Percentiles rank a stretch among this genome's conserved stretches.
Evolutionary conservation across 1,140 invertebrate genomes (phyloP).

Genomic region (Yoshiicerus persimilis): DNA sequence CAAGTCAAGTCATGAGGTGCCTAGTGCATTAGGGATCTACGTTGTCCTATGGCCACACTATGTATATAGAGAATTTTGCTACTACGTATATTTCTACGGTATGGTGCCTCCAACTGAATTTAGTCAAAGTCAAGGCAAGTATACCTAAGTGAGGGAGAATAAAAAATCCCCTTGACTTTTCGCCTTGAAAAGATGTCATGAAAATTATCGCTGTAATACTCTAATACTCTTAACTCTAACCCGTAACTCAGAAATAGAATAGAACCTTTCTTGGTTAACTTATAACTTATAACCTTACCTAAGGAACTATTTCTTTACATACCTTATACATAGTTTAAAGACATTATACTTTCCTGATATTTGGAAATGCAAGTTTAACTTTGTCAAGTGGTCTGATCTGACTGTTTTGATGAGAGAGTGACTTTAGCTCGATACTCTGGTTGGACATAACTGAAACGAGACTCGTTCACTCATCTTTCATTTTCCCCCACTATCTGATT

Average conservation of each 20-base stretch:
- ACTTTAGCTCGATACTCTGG: neutral
- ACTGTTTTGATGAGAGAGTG: neutral
- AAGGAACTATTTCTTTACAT: no score
- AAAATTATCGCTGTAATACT: conserved; percentile 30
- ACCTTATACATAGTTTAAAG: neutral
- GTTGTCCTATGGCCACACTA: neutral
- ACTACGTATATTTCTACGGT: neutral
- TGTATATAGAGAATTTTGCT: neutral
- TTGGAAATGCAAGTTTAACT: neutral
- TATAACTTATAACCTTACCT: neutral
- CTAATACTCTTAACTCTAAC: neutral
- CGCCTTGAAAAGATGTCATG: conserved; percentile 29
- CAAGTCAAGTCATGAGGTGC: neutral
- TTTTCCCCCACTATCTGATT: neutral
- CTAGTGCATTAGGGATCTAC: neutral
- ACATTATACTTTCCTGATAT: neutral
- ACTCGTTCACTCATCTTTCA: neutral
- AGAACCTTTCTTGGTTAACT: neutral
- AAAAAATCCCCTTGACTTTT: conserved; percentile 17
- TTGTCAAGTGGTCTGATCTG: neutral
- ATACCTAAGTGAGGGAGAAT: neutral
- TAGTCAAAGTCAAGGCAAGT: neutral
- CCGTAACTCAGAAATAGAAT: neutral
- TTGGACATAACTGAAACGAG: neutral
- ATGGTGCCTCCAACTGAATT: neutral